Conservation (phyloP, 2,888 invertebrate species). For the Sericinus montela region DNA sequence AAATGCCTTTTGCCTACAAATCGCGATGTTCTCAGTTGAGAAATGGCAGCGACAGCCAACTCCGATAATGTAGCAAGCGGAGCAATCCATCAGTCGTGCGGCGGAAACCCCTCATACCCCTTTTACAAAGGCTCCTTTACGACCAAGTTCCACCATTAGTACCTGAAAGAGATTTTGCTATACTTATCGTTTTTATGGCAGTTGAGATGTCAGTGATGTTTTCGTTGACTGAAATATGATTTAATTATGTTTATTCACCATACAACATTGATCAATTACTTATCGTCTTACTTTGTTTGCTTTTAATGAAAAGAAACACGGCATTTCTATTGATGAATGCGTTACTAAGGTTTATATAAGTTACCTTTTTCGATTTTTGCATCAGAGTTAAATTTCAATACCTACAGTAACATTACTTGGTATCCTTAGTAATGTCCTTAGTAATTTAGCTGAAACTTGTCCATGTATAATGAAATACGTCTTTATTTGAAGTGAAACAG, state of each 20-base stretch:
- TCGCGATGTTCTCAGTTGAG: conserved; percentile 48
- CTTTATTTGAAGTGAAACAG: too few relatives aligned
- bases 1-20: conserved; percentile 25
- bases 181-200: conserved; percentile 12
- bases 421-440: too few relatives aligned
- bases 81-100: conserved; percentile 48
- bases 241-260: conserved; percentile 1
- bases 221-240: background rate
- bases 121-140: conserved; percentile 29
- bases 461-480: too few relatives aligned
- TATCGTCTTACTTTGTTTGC: too few relatives aligned
- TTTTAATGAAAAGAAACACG: too few relatives aligned
- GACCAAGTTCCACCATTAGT: conserved; percentile 19
- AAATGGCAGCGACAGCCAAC: conserved; percentile 49
- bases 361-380: too few relatives aligned
- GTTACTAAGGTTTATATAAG: too few relatives aligned
- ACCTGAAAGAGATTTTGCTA: conserved; percentile 20
- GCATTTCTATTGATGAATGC: too few relatives aligned
- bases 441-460: too few relatives aligned
- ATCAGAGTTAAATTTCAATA: too few relatives aligned
- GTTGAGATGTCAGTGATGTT: conserved; percentile 1
- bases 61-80: conserved; percentile 57
- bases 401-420: too few relatives aligned
- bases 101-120: conserved; percentile 31
- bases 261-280: too few relatives aligned